phyloP scores from a whole-genome alignment of 2,113 vertebrate species.

The Vulpes ferrilata region DNA sequence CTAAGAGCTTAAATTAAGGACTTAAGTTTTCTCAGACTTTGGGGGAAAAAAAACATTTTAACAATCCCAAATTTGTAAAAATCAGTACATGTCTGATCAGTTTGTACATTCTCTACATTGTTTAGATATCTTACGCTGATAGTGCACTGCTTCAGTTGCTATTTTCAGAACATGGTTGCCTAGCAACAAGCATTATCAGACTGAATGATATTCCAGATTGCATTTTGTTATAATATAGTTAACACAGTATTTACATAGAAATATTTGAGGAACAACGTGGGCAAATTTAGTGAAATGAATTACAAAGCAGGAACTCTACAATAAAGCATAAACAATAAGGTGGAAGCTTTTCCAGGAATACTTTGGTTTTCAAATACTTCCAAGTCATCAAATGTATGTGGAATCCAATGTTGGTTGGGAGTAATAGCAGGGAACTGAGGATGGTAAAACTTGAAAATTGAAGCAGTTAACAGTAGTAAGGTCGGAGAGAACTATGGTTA shows the following conservation, averaged over 20 bases:
- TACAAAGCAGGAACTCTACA: not conserved
- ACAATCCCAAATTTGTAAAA: slow-evolving; percentile 12
- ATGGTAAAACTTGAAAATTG: not conserved
- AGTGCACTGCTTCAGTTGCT: slow-evolving; percentile 66
- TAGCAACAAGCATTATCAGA: slow-evolving; percentile 84
- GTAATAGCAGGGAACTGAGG: not conserved
- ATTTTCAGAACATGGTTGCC: slow-evolving; percentile 81
- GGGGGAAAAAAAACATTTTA: not conserved
- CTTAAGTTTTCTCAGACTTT: slow-evolving; percentile 42
- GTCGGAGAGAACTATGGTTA: not conserved
- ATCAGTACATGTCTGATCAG: not conserved
- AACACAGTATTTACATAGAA: slow-evolving; percentile 23
- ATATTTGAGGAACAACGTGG: not conserved
- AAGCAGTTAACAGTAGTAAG: not conserved
- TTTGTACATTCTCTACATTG: not conserved
- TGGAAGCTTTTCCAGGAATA: not conserved
- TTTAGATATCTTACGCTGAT: slow-evolving; percentile 73
- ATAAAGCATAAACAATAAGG: not conserved
- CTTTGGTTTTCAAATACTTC: not conserved
- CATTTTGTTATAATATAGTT: slow-evolving; percentile 72
- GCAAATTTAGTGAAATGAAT: not conserved
- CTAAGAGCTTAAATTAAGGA: not conserved
- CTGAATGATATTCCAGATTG: slow-evolving; percentile 76
- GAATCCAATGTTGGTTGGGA: not conserved
- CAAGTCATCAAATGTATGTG: not conserved